Evolutionary conservation across 2,888 invertebrate species (phyloP).

Genomic region (Xanthostigma xanthostigma): DNA sequence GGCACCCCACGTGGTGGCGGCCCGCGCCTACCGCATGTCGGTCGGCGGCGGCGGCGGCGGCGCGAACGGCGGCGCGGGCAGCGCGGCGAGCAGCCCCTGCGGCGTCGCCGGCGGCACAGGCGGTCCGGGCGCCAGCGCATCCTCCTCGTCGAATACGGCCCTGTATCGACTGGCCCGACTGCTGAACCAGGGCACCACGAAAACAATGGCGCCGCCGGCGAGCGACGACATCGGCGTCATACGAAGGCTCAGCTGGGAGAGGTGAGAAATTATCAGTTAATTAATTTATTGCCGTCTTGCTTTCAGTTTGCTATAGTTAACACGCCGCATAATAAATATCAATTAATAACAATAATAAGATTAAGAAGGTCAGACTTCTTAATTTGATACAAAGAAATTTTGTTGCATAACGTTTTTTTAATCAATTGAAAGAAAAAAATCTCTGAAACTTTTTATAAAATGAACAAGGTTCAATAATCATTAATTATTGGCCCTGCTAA

Average conservation of each 20-base stretch:
- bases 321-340: too few species aligned
- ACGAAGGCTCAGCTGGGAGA: constrained; percentile 46
- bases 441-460: too few species aligned
- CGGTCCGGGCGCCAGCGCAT: constrained; percentile 6
- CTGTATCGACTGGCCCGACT: constrained; percentile 38
- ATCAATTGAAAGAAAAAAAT: too few species aligned
- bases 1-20: constrained; percentile 39
- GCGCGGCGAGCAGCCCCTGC: constrained; percentile 22
- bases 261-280: constrained; percentile 27
- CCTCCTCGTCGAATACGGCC: constrained; percentile 21
- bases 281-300: too few species aligned
- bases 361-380: too few species aligned
- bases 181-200: constrained; percentile 33
- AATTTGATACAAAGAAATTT: too few species aligned
- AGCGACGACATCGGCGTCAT: constrained; percentile 32
- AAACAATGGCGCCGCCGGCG: constrained; percentile 27
- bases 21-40: constrained; percentile 36
- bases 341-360: too few species aligned
- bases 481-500: too few species aligned
- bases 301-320: too few species aligned
- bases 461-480: too few species aligned
- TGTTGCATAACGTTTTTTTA: too few species aligned
- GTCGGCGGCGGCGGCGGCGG: constrained; percentile 14
- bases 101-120: constrained; percentile 21
- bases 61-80: constrained; percentile 19